Conservation (phyloP, 2,797 vertebrate genomes). For the Avahi laniger region DNA sequence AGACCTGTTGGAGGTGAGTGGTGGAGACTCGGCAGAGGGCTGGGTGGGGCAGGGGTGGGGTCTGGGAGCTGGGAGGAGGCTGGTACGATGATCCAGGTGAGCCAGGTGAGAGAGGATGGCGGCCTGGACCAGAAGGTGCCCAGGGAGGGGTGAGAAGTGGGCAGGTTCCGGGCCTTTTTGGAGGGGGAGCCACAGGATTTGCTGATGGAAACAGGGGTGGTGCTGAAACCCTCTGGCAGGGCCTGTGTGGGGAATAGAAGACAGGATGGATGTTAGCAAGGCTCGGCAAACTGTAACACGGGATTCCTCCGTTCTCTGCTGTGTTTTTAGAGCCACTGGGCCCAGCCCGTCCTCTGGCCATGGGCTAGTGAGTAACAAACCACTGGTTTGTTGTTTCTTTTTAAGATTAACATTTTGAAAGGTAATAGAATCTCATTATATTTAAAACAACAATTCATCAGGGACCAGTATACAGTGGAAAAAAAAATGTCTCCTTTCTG, state of each 20-base stretch:
- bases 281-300: not conserved
- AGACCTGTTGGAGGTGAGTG: not conserved
- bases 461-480: not conserved
- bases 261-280: not conserved
- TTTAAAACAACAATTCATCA: not conserved
- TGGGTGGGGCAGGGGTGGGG: not conserved
- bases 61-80: not conserved
- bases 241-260: not conserved
- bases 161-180: not conserved
- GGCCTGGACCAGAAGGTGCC: not conserved
- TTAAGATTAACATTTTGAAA: conserved; percentile 31
- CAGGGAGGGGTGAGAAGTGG: not conserved
- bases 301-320: not conserved
- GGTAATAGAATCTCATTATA: conserved; percentile 49
- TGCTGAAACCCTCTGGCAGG: not conserved
- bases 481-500: not conserved
- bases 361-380: not conserved
- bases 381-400: not conserved
- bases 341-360: not conserved
- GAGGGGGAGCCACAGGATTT: not conserved
- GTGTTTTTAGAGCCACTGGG: not conserved
- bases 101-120: not conserved
- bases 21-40: too few relatives aligned
- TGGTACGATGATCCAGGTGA: not conserved
- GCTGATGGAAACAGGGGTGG: not conserved